Evolutionary conservation across 2,113 vertebrate species (phyloP).

Genomic region (Planiliza haematocheilus): DNA sequence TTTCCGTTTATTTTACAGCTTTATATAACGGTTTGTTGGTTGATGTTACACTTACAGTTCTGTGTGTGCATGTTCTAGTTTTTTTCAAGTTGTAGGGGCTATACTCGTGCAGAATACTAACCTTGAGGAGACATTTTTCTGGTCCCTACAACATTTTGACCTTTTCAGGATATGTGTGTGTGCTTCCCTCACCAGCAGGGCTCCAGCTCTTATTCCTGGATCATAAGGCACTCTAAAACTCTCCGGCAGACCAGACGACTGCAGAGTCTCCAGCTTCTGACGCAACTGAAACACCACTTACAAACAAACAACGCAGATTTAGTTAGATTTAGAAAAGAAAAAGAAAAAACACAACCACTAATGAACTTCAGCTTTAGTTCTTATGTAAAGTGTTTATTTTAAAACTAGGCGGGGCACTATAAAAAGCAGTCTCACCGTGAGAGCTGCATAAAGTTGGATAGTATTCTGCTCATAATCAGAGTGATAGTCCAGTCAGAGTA

Average conservation of each 20-base stretch:
- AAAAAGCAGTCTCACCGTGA: too few species aligned
- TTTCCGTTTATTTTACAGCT: too few species aligned
- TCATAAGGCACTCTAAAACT: conserved; percentile 96
- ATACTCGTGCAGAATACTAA: too few species aligned
- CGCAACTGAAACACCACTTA: conserved; percentile 93
- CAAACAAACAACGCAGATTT: conserved; percentile 17
- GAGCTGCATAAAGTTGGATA: too few species aligned
- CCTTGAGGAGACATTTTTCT: too few species aligned
- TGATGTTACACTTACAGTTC: too few species aligned
- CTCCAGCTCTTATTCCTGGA: conserved; percentile 93
- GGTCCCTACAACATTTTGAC: too few species aligned
- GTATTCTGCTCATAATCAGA: too few species aligned
- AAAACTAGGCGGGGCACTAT: not conserved
- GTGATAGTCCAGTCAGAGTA: too few species aligned
- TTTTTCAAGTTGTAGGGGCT: too few species aligned
- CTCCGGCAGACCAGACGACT: conserved; percentile 88
- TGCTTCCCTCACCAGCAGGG: conserved; percentile 87
- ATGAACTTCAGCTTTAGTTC: not conserved
- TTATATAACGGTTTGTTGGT: too few species aligned
- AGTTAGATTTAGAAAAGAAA: too few species aligned
- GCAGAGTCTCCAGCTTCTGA: conserved; percentile 94
- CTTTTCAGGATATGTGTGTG: not conserved
- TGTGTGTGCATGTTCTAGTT: not conserved
- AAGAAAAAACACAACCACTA: not conserved
- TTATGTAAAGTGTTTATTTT: not conserved